phyloP scores from a whole-genome alignment of 2,888 invertebrate species.

The Sepioteuthis lessoniana region DNA sequence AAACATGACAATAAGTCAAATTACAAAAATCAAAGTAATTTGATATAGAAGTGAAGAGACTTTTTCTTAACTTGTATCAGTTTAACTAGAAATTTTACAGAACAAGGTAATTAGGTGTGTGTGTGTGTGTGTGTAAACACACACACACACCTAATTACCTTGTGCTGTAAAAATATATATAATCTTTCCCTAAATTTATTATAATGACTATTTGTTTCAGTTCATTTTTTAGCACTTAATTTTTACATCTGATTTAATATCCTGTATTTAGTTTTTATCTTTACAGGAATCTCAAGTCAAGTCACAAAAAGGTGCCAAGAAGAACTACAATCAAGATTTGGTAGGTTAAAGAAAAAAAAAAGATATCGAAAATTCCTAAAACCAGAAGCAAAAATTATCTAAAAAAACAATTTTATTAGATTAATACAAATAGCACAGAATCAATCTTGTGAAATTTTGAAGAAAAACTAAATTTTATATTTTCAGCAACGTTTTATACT shows the following conservation, averaged over 20 bases:
- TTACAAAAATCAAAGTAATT: too few relatives aligned
- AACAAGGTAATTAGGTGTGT: too few relatives aligned
- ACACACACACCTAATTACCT: too few relatives aligned
- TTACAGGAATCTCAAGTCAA: not conserved
- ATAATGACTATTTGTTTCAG: not conserved
- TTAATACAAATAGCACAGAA: too few relatives aligned
- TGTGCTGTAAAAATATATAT: too few relatives aligned
- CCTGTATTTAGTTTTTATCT: not conserved
- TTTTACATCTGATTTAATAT: not conserved
- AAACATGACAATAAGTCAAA: too few relatives aligned
- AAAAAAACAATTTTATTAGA: not conserved
- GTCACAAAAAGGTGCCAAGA: not conserved
- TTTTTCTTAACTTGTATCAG: too few relatives aligned
- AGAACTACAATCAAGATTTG: not conserved
- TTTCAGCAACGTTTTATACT: not conserved
- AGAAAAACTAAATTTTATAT: not conserved
- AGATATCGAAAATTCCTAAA: not conserved
- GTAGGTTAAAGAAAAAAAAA: not conserved
- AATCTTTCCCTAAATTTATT: too few relatives aligned
- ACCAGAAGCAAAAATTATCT: not conserved
- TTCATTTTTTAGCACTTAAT: not conserved
- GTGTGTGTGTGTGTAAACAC: too few relatives aligned
- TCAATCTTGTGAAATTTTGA: not conserved
- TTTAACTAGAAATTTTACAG: too few relatives aligned
- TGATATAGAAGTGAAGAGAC: too few relatives aligned